phyloP scores from a whole-genome alignment of 2,797 vertebrate genomes.

The Esox masquinongy region DNA sequence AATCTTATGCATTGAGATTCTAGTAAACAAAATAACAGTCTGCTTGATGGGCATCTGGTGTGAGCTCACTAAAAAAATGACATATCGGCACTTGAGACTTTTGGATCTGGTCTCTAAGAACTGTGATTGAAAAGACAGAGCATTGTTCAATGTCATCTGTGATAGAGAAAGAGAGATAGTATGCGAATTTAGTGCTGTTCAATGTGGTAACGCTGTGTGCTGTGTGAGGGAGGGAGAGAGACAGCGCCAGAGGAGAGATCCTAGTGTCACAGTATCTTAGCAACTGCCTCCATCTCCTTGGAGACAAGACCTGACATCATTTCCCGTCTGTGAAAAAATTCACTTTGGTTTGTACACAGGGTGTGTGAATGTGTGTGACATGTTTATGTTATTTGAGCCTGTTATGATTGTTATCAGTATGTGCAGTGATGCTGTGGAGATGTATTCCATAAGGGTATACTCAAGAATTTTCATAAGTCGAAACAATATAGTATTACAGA shows the following conservation, averaged over 20 bases:
- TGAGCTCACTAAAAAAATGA: slow-evolving; percentile 43
- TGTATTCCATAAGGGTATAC: background rate
- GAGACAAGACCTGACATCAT: slow-evolving; percentile 80
- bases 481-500: background rate
- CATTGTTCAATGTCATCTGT: slow-evolving; percentile 60
- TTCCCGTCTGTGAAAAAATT: slow-evolving; percentile 77
- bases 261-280: slow-evolving; percentile 83
- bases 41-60: slow-evolving; percentile 27
- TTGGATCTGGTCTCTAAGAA: slow-evolving; percentile 50
- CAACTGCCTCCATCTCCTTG: slow-evolving; percentile 83
- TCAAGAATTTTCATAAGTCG: background rate
- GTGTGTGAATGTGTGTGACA: slow-evolving; percentile 46
- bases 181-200: slow-evolving; percentile 66
- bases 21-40: slow-evolving; percentile 28
- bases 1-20: background rate
- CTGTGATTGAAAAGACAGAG: slow-evolving; percentile 47
- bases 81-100: slow-evolving; percentile 7
- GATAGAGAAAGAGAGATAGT: slow-evolving; percentile 59
- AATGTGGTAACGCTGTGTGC: slow-evolving; percentile 58
- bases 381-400: background rate
- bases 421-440: background rate
- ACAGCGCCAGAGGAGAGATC: slow-evolving; percentile 69
- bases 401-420: background rate
- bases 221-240: slow-evolving; percentile 48
- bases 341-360: slow-evolving; percentile 70